Base-by-base conservation (phyloP, 2,797 vertebrate genomes). In the Amniataba percoides region DNA sequence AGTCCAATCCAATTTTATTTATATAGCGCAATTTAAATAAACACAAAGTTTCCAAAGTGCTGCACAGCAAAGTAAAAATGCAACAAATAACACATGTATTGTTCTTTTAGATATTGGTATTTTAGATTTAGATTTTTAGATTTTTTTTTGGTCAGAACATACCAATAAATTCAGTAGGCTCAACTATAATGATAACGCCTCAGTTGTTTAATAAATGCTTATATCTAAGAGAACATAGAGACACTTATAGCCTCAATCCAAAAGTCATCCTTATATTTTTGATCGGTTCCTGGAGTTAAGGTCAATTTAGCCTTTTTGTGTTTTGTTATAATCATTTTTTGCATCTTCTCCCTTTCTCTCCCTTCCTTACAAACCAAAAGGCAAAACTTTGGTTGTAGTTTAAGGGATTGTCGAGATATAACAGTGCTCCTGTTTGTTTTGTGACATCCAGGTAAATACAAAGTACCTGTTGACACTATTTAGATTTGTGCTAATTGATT, bases 381-480 rank as follows among this genome's bases (percentile, higher is more conserved):
- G 12, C 40, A 16, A 51, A 27, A 70, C 34, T 14, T 19, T 39
- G 9, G 40, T 8, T 39, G 6, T 25, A 36, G 21, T 49, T 59
- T 15, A 27, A 40, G 34, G 49, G 10, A 39, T 19, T 46, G 36
- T 70, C 45, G 27, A 49, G 25, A 49, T 27, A 3, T 60, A 21
- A 68, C 12, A 51, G 19, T n/a, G 11, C 31, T 72, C 49, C 25
- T 45, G 10, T 18, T 61, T 36, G 9, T 19, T 61, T 73, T 39
- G 25, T 60, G 21, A 42, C 21, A 51, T 11, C 8, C 8, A 16
- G 15, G 27, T 27, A 7, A 52, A 27, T n/a, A 71, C 10, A 67
- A 9, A 52, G 9, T 18, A 27, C 42, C 10, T 42, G 19, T 48
- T 10, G 15, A 14, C 31, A 25, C 8, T n/a, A 59, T 15, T 23